phyloP scores from a whole-genome alignment of 2,797 vertebrate species.

The Acanthiza pusilla region DNA sequence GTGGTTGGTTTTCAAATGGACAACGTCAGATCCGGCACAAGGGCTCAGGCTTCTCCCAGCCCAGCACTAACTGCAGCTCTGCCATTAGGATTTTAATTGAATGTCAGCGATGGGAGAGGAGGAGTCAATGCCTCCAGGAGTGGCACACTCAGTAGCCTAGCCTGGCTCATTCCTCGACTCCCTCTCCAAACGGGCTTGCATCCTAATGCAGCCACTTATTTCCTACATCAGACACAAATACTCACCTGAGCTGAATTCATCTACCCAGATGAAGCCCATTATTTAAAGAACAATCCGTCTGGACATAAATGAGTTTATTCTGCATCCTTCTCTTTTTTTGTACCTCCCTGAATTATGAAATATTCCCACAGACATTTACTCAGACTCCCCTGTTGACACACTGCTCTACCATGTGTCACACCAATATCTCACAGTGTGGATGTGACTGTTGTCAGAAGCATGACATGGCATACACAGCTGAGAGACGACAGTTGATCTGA shows the following conservation, averaged over 20 bases:
- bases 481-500: background rate
- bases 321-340: background rate
- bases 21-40: background rate
- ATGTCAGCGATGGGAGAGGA: background rate
- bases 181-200: background rate
- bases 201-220: accelerated
- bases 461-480: background rate
- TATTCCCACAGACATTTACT: background rate
- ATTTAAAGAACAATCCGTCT: background rate
- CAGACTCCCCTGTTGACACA: background rate
- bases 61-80: background rate
- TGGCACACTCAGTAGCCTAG: background rate
- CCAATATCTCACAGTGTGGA: background rate
- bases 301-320: background rate
- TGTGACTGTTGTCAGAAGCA: background rate
- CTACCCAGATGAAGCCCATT: background rate
- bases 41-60: background rate
- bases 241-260: background rate
- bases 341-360: background rate
- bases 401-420: background rate
- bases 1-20: background rate
- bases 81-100: background rate
- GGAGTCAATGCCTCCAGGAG: background rate
- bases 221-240: background rate
- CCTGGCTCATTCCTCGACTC: background rate